Conservation (phyloP, 1,140 invertebrate species). For the Cydia splendana region DNA sequence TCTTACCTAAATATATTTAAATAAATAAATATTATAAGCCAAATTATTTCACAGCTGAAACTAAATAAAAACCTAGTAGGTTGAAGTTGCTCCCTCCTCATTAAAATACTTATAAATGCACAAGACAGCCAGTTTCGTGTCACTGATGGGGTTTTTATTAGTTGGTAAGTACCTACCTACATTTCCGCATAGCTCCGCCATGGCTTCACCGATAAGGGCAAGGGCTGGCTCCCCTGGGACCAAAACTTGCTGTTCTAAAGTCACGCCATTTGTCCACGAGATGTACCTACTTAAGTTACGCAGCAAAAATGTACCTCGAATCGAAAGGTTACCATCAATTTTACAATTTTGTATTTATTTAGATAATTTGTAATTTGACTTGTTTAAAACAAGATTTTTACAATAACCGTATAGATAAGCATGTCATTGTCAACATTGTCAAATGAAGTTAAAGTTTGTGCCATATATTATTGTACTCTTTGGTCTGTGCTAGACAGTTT, state of each 20-base stretch:
- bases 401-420: no score
- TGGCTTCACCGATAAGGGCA: not conserved
- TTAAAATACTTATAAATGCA: not conserved
- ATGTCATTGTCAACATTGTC: no score
- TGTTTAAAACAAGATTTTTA: no score
- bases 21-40: no score
- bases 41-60: no score
- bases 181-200: constrained; percentile 6
- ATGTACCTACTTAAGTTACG: constrained; percentile 12
- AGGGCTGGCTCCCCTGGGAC: constrained; percentile 14
- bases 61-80: not conserved
- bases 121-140: constrained; percentile 10
- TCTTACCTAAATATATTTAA: no score
- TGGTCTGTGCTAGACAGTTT: no score
- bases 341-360: no score
- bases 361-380: no score
- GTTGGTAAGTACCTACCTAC: constrained; percentile 1
- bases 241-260: not conserved
- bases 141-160: not conserved
- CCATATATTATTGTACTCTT: no score
- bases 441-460: no score
- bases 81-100: not conserved
- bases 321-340: not conserved
- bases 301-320: not conserved
- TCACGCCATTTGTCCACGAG: constrained; percentile 12